Evolutionary conservation across 2,797 vertebrate species (phyloP), one percentile per base, ranked within the genome.

Genomic region (Argyrosomus regius): DNA sequence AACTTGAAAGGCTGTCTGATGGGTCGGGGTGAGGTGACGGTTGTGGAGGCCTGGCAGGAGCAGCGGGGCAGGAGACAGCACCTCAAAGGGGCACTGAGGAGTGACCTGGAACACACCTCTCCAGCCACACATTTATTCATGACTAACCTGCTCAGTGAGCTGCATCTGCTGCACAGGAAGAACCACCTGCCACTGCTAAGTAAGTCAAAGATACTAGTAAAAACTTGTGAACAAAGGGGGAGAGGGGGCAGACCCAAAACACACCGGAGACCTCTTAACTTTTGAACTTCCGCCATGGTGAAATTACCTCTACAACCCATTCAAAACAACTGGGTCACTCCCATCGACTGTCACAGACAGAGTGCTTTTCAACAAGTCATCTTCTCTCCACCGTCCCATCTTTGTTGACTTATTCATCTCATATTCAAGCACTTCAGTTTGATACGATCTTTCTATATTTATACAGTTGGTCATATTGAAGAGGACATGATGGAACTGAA

Each of bases 61-160:
- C 82, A 82, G 57, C 17, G 20, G 79, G 50, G 79, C 82, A 67
- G 31, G 69, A 87, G 88, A 90, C 88, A 82, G 57, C 53, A 75
- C 70, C 86, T 84, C 83, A 83, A 28, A 74, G 75, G 67, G 48
- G 77, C 84, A 75, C 46, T 67, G 67, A 82, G 72, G 79, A 71
- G 80, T 83, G 81, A 81, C 72, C 59, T 31, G 35, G 61, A 59
- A 62, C 14, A 9, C 66, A 67, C 49, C 46, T 67, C 75, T 76
- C 24, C 52, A 65, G 50, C 20, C 70, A 72, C 74, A 70, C 72
- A 64, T 80, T 74, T 82, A 73, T 85, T 85, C 78, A 76, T 75
- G 75, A 75, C 71, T 60, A 72, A 71, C 48, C 54, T 84, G 77
- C 77, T 79, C 81, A 73, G 56, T 57, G 73, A 83, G 56, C 82